Base-by-base conservation (phyloP, 2,113 vertebrate species). In the Prochilodus magdalenae region DNA sequence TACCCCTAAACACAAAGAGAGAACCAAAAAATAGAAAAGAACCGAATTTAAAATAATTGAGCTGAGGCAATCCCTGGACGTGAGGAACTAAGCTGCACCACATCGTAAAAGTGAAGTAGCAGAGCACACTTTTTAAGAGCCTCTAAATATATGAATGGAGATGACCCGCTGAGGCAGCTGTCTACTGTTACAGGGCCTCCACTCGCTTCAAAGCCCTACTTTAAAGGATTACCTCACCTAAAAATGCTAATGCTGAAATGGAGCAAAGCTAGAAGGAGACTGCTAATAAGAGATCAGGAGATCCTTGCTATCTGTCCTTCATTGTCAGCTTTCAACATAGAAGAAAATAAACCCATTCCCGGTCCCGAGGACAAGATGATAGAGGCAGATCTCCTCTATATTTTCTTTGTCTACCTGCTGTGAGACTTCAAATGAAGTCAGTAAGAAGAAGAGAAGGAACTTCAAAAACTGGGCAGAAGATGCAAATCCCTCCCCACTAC, bases 171-270 rank as follows among this genome's bases (percentile, higher is more conserved):
- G 49, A 20, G 79, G 18, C 30, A 12, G 53, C 73, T 75, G 63
- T 59, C 73, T 20, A 70, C 73, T 22, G 20, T 62, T 60, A 62
- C 73, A 20, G 70, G 63, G 49, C 6, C 72, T 75, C 72, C 36
- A 65, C 67, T 62, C 53, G 30, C 76, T 69, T 27, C 49, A 29
- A 77, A 62, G 65, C 59, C 49, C n/a, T 63, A 40, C 29, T 12
- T 71, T 77, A 77, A 83, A 83, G 49, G 27, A 53, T 12, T n/a
- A 44, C 36, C 44, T 44, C 36, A 70, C 66, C 66, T 70, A n/a
- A 44, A 66, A 36, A 67, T 24, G 33, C 30, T 2, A 67, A 40
- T 40, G 30, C 33, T 40, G 20, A 57, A 57, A 22, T 3, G 20
- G 29, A 30, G 13, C 14, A 18, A 69, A 22, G 20, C 29, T 20